These are phyloP conservation scores for Brachymystax lenok DNA, from an alignment of 2,797 vertebrate genomes.

Conservation along the genomic window DNA sequence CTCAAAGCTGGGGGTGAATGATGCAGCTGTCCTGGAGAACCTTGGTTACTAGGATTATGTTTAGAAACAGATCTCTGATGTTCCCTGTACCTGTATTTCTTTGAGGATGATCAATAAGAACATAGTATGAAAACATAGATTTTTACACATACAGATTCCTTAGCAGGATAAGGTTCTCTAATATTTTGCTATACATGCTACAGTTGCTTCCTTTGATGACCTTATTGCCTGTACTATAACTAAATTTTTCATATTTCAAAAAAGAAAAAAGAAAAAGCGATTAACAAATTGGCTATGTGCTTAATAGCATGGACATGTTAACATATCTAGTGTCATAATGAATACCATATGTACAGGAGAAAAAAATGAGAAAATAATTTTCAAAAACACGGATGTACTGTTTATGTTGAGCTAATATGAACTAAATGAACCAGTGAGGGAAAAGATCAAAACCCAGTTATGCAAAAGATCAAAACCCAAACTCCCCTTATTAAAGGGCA, in stretches of 20 bases:
- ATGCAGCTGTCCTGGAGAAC: not conserved
- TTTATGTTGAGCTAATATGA: slow-evolving; percentile 29
- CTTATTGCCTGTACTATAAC: not conserved
- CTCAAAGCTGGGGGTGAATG: not conserved
- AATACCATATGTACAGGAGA: slow-evolving; percentile 18
- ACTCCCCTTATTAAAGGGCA: slow-evolving; percentile 70
- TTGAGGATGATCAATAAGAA: not conserved
- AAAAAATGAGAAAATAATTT: not conserved
- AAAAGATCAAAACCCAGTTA: slow-evolving; percentile 55
- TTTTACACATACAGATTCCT: not conserved
- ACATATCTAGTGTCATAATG: slow-evolving; percentile 9
- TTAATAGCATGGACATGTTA: not conserved
- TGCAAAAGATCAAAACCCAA: slow-evolving; percentile 48
- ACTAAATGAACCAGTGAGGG: slow-evolving; percentile 42
- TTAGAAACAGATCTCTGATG: slow-evolving; percentile 23
- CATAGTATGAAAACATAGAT: not conserved
- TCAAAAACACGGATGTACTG: slow-evolving; percentile 20
- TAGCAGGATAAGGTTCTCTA: not conserved
- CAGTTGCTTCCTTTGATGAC: not conserved
- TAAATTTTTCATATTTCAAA: not conserved
- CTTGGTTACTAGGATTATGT: not conserved
- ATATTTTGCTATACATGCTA: not conserved
- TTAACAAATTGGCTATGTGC: not conserved
- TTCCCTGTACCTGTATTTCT: not conserved
- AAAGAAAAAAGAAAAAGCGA: not conserved